Conservation (phyloP, 1,140 invertebrate species). For the Drosophila nigrodunni region DNA sequence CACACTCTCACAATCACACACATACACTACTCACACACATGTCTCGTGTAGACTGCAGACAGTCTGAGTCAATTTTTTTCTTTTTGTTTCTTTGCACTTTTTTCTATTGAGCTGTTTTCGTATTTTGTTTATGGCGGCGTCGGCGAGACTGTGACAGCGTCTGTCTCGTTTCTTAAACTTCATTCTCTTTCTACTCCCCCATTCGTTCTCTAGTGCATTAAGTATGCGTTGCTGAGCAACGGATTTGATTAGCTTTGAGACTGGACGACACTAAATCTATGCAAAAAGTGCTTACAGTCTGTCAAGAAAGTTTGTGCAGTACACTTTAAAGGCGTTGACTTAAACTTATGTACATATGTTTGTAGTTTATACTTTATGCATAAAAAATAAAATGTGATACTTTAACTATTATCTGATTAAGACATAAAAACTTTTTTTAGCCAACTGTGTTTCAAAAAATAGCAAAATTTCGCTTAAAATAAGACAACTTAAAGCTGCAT, state of each 20-base stretch:
- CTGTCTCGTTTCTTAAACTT: conserved; percentile 15
- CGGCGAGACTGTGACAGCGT: conserved; percentile 61
- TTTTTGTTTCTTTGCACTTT: conserved; percentile 26
- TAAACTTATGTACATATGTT: not conserved
- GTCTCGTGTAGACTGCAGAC: conserved; percentile 16
- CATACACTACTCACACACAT: not conserved
- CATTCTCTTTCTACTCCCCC: conserved; percentile 11
- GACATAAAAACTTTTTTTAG: too few relatives aligned
- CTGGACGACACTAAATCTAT: not conserved
- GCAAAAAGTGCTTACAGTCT: not conserved
- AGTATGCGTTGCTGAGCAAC: conserved; percentile 27
- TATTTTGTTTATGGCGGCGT: conserved; percentile 68
- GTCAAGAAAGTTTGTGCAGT: too few relatives aligned
- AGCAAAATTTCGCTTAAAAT: too few relatives aligned
- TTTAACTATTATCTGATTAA: too few relatives aligned
- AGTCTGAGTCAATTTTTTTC: conserved; percentile 33
- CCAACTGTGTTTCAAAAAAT: too few relatives aligned
- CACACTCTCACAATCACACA: not conserved
- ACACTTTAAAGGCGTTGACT: too few relatives aligned
- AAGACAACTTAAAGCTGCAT: too few relatives aligned
- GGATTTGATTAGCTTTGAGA: conserved; percentile 9
- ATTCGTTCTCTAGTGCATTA: too few relatives aligned
- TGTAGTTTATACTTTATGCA: conserved; percentile 1
- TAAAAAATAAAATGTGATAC: not conserved
- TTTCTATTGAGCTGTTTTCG: conserved; percentile 38